phyloP scores from a whole-genome alignment of 2,797 vertebrate species.

The Cottoperca gobio region DNA sequence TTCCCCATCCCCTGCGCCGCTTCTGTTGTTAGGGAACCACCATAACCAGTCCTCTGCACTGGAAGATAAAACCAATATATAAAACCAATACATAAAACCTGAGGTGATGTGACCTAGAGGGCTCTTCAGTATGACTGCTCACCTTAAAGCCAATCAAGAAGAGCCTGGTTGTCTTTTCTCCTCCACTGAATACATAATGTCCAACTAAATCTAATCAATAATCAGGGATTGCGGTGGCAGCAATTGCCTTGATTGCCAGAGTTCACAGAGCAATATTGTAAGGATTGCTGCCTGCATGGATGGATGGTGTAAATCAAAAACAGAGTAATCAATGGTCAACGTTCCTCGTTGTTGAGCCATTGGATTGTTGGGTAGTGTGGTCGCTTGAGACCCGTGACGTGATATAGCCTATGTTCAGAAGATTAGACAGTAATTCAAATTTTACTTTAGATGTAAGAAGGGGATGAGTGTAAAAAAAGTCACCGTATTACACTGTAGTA shows the following conservation, averaged over 20 bases:
- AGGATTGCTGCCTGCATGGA: constrained; percentile 38
- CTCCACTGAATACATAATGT: constrained; percentile 67
- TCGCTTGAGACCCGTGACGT: neutral
- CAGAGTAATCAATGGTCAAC: constrained; percentile 26
- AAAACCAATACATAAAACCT: constrained; percentile 59
- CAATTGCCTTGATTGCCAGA: constrained; percentile 62
- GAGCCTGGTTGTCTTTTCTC: constrained; percentile 54
- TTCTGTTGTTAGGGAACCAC: constrained; percentile 51
- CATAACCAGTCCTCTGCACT: constrained; percentile 53
- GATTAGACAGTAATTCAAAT: constrained; percentile 17
- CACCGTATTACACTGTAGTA: too few species aligned
- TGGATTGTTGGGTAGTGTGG: constrained; percentile 11
- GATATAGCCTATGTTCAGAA: constrained; percentile 26
- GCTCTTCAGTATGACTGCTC: constrained; percentile 61
- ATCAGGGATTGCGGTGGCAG: constrained; percentile 58
- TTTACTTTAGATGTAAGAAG: neutral
- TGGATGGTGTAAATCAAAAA: constrained; percentile 66
- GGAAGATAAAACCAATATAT: constrained; percentile 63
- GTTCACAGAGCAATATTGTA: constrained; percentile 55
- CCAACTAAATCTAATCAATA: constrained; percentile 74
- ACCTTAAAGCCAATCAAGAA: constrained; percentile 75
- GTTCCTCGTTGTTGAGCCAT: constrained; percentile 31
- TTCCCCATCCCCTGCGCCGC: constrained; percentile 27
- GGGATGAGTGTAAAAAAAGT: neutral
- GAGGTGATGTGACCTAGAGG: constrained; percentile 61